These are phyloP conservation scores for Cariama cristata DNA, from an alignment of 2,113 vertebrate genomes.

Conservation along the genomic window DNA sequence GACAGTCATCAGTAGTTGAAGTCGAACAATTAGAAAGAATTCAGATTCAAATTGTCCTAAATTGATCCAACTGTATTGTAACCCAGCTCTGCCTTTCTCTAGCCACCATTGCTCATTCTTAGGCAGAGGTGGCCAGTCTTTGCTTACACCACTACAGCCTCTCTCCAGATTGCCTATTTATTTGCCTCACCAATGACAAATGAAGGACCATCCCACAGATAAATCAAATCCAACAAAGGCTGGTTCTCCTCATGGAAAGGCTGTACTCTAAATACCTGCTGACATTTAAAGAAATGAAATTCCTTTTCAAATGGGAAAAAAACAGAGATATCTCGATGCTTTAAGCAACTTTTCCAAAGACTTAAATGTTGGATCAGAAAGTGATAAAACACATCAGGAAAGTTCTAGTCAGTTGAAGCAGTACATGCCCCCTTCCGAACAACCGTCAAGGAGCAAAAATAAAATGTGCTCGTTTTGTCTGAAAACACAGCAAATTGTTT, in stretches of 20 bases:
- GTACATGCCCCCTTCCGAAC: neutral
- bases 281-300: constrained; percentile 9
- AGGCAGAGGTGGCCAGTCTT: neutral
- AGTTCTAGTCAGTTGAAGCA: neutral
- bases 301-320: neutral
- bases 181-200: neutral
- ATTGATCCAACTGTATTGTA: neutral
- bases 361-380: constrained; percentile 26
- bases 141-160: neutral
- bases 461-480: neutral
- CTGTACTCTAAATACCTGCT: neutral
- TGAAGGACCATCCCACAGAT: constrained; percentile 19
- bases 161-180: neutral
- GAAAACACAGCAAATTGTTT: constrained; percentile 4
- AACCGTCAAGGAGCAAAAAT: constrained; percentile 4
- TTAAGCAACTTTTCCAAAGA: constrained; percentile 27
- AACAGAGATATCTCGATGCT: neutral
- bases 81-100: neutral
- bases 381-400: neutral
- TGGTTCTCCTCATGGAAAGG: neutral
- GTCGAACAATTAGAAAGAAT: neutral
- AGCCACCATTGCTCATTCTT: neutral
- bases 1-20: neutral
- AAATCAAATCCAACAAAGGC: neutral
- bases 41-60: neutral